Evolutionary conservation across 2,888 invertebrate species (phyloP), one percentile per base, ranked within the genome.

Genomic region (Trissonchulus latispiculum): DNA sequence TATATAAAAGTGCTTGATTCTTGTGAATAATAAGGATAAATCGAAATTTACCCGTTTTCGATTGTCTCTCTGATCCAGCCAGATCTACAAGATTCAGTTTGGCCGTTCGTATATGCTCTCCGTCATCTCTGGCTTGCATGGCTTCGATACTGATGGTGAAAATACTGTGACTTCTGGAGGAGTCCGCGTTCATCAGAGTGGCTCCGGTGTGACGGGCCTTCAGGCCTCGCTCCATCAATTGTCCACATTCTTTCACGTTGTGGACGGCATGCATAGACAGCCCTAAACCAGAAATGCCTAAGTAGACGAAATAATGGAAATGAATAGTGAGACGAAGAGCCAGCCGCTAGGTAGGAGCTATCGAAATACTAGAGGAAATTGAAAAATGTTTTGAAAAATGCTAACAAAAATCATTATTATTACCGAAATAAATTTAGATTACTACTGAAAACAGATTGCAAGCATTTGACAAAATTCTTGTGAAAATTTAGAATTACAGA

Each of bases 11-110:
- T n/a, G n/a, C n/a, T n/a, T n/a, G n/a, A n/a, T n/a, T n/a, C n/a
- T n/a, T n/a, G n/a, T n/a, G n/a, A n/a, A n/a, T n/a, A n/a, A n/a
- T n/a, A n/a, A n/a, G n/a, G n/a, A n/a, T n/a, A n/a, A n/a, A n/a
- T n/a, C n/a, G n/a, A n/a, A n/a, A n/a, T n/a, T n/a, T 76, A 87
- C 87, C 88, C 76, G 88, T 88, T 83, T 93, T 91, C 1, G 89
- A 87, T 83, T 93, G 93, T 74, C 93, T 84, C 81, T 94, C 93
- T 35, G 91, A 91, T 2, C 93, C 93, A 0, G 93, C 93, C 78
- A 94, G 84, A 85, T 94, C 93, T 0, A 93, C 93, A 72, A 94
- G 84, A 82, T 93, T 92, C 28, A 94, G 85, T 83, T 93, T 91
- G 1, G 90, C 90, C 79, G 88, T 86, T 76, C 88, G 81, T 61